phyloP scores from a whole-genome alignment of 1,140 invertebrate genomes.

The Drosophila nikananu region DNA sequence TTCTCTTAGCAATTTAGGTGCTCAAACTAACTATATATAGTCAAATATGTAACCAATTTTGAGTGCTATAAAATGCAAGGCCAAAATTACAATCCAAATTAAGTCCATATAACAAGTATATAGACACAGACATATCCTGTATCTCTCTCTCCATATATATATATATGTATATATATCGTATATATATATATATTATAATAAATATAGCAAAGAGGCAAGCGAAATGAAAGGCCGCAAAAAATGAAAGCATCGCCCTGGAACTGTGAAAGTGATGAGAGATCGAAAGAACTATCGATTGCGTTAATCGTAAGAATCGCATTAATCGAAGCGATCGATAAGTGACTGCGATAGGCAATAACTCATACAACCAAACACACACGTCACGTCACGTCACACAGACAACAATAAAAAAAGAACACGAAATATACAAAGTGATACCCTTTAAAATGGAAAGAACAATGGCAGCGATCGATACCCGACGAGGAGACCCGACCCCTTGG shows the following conservation, averaged over 20 bases:
- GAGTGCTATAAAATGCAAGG: slow-evolving; percentile 79
- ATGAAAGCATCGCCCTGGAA: slow-evolving; percentile 47
- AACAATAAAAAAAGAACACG: background rate
- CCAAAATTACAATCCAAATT: slow-evolving; percentile 63
- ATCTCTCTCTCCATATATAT: slow-evolving; percentile 27
- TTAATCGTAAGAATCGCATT: slow-evolving; percentile 18
- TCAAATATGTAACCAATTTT: slow-evolving; percentile 79
- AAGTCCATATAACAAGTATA: slow-evolving; percentile 55
- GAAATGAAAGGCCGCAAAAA: slow-evolving; percentile 24
- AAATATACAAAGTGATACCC: slow-evolving; percentile 1
- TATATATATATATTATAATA: slow-evolving; percentile 34
- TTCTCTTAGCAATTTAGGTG: slow-evolving; percentile 85
- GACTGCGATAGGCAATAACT: slow-evolving; percentile 16
- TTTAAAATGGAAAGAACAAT: slow-evolving; percentile 3
- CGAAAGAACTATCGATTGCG: slow-evolving; percentile 23
- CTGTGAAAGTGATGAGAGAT: slow-evolving; percentile 20
- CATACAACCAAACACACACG: slow-evolving; percentile 31
- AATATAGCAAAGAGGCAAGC: slow-evolving; percentile 45
- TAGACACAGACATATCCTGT: slow-evolving; percentile 42
- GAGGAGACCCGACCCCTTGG: slow-evolving; percentile 2
- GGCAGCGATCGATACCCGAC: slow-evolving; percentile 4
- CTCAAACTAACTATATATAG: slow-evolving; percentile 75
- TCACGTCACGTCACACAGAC: slow-evolving; percentile 34
- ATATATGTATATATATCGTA: slow-evolving; percentile 3
- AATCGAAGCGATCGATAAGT: slow-evolving; percentile 21